Evolutionary conservation across 2,888 invertebrate genomes (phyloP), one percentile per base, ranked within the genome.

Genomic region (Watsonalla cultraria): DNA sequence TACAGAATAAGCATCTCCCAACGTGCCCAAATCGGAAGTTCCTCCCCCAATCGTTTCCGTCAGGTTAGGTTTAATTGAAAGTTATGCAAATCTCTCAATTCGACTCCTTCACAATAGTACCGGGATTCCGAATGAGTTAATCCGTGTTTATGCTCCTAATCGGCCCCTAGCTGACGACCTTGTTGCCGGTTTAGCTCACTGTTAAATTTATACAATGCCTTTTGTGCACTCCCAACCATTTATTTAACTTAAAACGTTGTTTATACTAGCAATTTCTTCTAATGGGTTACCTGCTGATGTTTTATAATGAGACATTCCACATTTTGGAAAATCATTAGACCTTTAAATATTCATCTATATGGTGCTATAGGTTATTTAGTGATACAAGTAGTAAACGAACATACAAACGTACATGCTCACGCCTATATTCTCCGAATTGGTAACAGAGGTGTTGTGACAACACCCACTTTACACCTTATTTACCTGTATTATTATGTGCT

Each of bases 21-120:
- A 71, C 70, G 73, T 68, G 69, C 72, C 74, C 64, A 70, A 76
- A 78, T 76, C 76, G 84, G 80, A 82, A 84, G 74, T 77, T 70
- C 66, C 74, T 78, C 79, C 86, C 80, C 84, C 80, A 84, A 86
- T 84, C 74, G 81, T 82, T 88, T 89, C 86, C 86, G 80, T 82
- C 81, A 86, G 88, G 83, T 88, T 85, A 84, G 77, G 76, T 86
- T 83, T 88, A 89, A 90, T 90, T 90, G 90, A 88, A 90, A 86
- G 90, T 89, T 90, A 90, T 90, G 90, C 90, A 90, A 90, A 90
- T 90, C 87, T 88, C 86, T 80, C 86, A 82, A 85, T 85, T 84
- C 84, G 83, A 87, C 86, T 89, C 88, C 87, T 90, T 86, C 83
- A 89, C 89, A 90, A 88, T 90, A 80, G 84, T 84, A 82, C 79